A percentile compares a stretch with the other conserved stretches of the same genome.
These are phyloP conservation scores for Clusia tigrina DNA, from an alignment of 2,888 invertebrate species.

Conservation along the genomic window DNA sequence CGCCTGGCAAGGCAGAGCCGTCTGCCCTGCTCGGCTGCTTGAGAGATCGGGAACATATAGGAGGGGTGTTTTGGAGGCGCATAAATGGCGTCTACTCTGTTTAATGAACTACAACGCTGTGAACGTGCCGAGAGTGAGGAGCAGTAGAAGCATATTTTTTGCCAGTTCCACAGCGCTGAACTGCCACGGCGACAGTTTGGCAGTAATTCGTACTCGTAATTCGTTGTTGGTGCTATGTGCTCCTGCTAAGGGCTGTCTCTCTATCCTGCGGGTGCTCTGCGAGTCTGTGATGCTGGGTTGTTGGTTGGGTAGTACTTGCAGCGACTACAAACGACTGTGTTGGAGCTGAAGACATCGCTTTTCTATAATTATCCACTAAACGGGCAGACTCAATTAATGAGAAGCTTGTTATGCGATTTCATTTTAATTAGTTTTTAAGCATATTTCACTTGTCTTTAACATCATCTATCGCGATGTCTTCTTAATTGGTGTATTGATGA, in stretches of 20 bases:
- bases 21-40: neutral
- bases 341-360: slow-evolving; percentile 17
- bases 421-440: slow-evolving; percentile 57
- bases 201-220: neutral
- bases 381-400: slow-evolving; percentile 50
- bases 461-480: slow-evolving; percentile 46
- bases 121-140: neutral
- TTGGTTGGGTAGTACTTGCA: neutral
- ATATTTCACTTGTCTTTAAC: slow-evolving; percentile 44
- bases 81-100: slow-evolving; percentile 39
- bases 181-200: slow-evolving; percentile 4
- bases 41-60: neutral
- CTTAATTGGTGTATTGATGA: slow-evolving; percentile 60
- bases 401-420: slow-evolving; percentile 56
- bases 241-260: neutral
- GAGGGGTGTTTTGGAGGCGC: slow-evolving; percentile 7
- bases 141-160: slow-evolving; percentile 30
- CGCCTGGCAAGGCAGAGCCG: slow-evolving; percentile 46
- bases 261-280: neutral
- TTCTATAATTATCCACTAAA: slow-evolving; percentile 61
- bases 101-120: slow-evolving; percentile 58
- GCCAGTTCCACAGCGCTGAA: slow-evolving; percentile 26
- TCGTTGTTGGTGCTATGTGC: neutral
- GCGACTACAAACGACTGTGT: neutral
- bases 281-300: neutral